Conservation (phyloP, 2,888 invertebrate species). For the Agonopterix subpropinquella region DNA sequence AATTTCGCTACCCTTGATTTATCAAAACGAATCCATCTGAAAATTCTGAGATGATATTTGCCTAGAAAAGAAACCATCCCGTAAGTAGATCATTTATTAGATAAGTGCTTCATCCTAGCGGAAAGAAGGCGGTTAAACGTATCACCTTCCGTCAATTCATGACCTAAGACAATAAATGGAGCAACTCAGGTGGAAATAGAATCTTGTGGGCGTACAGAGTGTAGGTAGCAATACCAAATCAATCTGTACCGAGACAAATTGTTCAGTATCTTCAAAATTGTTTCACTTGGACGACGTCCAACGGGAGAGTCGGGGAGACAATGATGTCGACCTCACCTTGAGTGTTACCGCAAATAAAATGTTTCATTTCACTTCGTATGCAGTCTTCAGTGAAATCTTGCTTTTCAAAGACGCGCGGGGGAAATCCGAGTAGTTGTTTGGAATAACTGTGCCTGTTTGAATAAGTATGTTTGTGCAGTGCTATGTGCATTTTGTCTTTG, state of each 20-base stretch:
- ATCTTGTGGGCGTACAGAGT: no score
- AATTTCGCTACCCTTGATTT: no score
- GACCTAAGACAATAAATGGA: background rate
- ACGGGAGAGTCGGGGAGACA: constrained; percentile 20
- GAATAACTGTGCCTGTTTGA: constrained; percentile 26
- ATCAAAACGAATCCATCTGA: no score
- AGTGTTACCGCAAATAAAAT: constrained; percentile 50
- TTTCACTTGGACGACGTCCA: constrained; percentile 41
- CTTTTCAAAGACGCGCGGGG: constrained; percentile 17
- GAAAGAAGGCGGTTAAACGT: no score
- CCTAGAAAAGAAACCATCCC: no score
- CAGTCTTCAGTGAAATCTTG: constrained; percentile 26
- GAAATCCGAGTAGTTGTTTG: constrained; percentile 34
- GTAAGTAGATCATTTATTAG: no score
- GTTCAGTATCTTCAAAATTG: constrained; percentile 2
- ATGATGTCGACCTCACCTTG: constrained; percentile 47
- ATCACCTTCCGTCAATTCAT: background rate
- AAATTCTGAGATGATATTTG: no score
- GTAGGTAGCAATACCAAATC: background rate
- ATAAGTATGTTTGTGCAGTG: constrained; percentile 22
- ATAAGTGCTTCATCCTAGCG: no score
- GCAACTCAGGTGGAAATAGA: no score
- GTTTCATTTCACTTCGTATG: constrained; percentile 30
- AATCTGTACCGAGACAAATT: constrained; percentile 4
- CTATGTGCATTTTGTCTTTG: constrained; percentile 23